These are phyloP conservation scores for Numenius arquata DNA, from an alignment of 2,113 vertebrate species.

Conservation along the genomic window DNA sequence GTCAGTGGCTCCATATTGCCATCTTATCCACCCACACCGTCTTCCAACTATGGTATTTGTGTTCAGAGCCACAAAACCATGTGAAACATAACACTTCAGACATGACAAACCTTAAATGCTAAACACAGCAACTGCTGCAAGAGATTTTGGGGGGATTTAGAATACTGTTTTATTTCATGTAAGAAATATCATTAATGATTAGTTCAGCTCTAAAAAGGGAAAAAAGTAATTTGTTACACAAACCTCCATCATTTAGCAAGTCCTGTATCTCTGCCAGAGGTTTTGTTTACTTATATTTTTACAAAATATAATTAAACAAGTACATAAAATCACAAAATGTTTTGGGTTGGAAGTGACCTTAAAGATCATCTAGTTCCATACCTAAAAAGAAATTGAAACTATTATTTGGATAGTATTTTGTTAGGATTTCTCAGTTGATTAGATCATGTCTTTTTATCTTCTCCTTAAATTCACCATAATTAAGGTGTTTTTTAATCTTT, in stretches of 20 bases:
- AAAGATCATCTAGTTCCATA: not conserved
- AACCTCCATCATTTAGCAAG: not conserved
- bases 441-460: not conserved
- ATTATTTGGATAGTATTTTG: not conserved
- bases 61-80: not conserved
- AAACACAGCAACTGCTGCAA: not conserved
- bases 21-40: not conserved
- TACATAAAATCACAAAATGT: not conserved
- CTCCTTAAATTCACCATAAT: not conserved
- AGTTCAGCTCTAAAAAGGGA: not conserved
- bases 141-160: not conserved
- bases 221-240: not conserved
- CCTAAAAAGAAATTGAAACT: not conserved
- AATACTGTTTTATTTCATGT: not conserved
- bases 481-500: not conserved
- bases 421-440: not conserved
- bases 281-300: not conserved
- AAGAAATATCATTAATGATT: not conserved
- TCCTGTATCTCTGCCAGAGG: not conserved
- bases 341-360: no score
- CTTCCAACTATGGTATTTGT: not conserved
- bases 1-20: not conserved
- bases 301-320: not conserved
- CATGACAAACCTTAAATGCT: not conserved
- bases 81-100: not conserved